These are phyloP conservation scores for Junonia oenone DNA, from an alignment of 2,888 invertebrate species.

Conservation along the genomic window DNA sequence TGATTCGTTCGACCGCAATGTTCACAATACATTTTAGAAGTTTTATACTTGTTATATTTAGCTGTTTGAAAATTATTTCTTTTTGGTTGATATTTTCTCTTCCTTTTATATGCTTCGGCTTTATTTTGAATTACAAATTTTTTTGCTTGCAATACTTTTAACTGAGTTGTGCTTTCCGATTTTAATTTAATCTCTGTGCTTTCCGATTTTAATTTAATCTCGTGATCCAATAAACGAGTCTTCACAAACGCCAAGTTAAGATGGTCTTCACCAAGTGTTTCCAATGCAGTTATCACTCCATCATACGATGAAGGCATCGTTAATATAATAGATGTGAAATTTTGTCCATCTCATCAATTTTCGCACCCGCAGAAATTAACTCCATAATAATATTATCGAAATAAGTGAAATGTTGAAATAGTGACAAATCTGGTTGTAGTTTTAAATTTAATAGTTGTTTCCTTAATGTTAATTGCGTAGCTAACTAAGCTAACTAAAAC, in stretches of 20 bases:
- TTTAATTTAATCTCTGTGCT: no score
- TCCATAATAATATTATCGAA: not conserved
- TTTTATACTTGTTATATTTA: not conserved
- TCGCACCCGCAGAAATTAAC: not conserved
- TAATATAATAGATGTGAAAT: not conserved
- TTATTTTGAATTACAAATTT: not conserved
- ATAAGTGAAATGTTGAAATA: not conserved
- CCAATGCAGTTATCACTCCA: not conserved
- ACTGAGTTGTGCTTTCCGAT: not conserved
- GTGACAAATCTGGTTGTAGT: not conserved
- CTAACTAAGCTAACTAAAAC: no score
- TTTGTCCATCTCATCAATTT: not conserved
- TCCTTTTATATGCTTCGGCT: not conserved
- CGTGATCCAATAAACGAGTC: not conserved
- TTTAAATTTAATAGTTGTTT: not conserved
- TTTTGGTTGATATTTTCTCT: not conserved
- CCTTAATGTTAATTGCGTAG: not conserved
- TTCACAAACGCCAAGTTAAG: not conserved
- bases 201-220: not conserved
- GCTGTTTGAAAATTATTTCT: no score
- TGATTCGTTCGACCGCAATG: not conserved
- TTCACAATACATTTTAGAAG: not conserved
- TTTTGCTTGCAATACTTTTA: not conserved
- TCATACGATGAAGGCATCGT: not conserved
- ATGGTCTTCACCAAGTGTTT: not conserved